Base-by-base conservation (phyloP, 2,113 vertebrate genomes). In the Apodemus speciosus region DNA sequence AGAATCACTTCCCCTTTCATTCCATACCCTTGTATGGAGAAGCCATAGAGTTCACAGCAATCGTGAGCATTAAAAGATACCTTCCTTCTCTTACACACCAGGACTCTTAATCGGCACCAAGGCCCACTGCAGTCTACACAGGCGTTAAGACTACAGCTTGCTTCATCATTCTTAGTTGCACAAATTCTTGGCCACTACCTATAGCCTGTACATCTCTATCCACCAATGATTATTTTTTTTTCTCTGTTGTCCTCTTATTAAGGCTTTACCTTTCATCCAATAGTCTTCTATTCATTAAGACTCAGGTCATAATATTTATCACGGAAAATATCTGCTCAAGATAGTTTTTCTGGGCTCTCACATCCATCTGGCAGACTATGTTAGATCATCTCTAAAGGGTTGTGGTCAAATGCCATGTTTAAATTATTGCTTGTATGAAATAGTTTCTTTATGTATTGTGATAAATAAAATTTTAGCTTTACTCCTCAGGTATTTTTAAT, bases 231-330 rank as follows among this genome's bases (percentile, higher is more conserved):
- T 66, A 62, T 77, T 85, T 92, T 35, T 88, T 93, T n/a, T 15
- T 6, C 66, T 15, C 77, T 56, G 53, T 16, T 94, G 49, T 15
- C 10, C 30, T 84, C 35, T 10, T 94, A n/a, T 23, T 87, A 91
- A 80, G 91, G 32, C 32, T 43, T 94, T 30, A 92, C 13, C 72
- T 66, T 38, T 15, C 2, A 85, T 53, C 25, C 15, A 62, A 73
- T 46, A 85, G 81, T 43, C 27, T 38, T 66, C 68, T 79, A 86
- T 90, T 93, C 49, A 60, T 93, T 85, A 87, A 91, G 32, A 80
- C 11, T 73, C 49, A 62, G 20, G 32, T 96, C 49, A 73, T 90
- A 90, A 85, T 72, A 43, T 27, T 14, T 76, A 46, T 79, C 46
- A 91, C 35, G 77, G 71, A 77, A 88, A 38, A 88, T 60, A 56